Evolutionary conservation across 2,113 vertebrate species (phyloP).

Genomic region (Gallinago paraguaiae): DNA sequence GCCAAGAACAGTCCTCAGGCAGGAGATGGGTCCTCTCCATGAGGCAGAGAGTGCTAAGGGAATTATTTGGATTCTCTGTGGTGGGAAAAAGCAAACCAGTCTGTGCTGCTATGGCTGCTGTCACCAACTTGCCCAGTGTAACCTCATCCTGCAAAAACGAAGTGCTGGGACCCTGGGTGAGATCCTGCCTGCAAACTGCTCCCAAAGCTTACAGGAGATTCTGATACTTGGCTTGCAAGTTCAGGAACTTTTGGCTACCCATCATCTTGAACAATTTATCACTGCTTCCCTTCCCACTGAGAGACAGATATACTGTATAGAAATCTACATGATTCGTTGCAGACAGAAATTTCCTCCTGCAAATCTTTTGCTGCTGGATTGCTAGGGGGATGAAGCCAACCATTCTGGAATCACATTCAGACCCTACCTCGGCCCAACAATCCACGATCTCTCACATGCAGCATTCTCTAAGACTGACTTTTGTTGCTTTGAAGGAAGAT

Average conservation of each 20-base stretch:
- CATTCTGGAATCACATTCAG: accelerated
- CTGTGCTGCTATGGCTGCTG: not conserved
- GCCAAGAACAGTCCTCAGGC: not conserved
- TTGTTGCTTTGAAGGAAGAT: not conserved
- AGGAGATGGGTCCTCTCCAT: not conserved
- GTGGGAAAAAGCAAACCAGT: not conserved
- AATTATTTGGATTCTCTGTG: not conserved
- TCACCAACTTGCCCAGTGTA: not conserved
- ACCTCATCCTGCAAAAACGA: not conserved
- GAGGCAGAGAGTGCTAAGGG: not conserved
- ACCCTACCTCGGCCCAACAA: not conserved
- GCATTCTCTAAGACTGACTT: not conserved
- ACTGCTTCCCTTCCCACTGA: not conserved
- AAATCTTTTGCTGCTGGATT: not conserved
- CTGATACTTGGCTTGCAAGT: not conserved
- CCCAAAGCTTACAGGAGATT: not conserved
- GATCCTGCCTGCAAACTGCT: not conserved
- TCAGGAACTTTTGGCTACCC: not conserved
- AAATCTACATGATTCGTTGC: not conserved
- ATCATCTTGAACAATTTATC: not conserved
- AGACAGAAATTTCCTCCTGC: not conserved
- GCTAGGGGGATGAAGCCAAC: not conserved
- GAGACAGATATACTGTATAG: not conserved
- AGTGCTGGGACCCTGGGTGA: not conserved
- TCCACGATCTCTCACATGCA: accelerated